Percentiles rank a stretch among this genome's conserved stretches.
Conservation (phyloP, 2,888 invertebrate species). For the Drosophila mimetica region DNA sequence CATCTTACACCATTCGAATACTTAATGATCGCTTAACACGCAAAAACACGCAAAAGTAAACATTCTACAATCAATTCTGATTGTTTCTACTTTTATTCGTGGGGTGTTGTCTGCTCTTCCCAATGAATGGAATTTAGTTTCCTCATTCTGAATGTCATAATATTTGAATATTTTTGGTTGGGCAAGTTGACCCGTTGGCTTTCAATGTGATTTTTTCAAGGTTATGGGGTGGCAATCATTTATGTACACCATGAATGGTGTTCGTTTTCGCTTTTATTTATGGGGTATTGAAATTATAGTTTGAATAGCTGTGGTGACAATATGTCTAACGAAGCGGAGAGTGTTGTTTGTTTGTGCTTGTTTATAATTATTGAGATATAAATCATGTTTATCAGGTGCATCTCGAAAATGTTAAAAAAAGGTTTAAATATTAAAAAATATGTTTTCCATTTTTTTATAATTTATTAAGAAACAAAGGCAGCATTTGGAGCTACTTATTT, state of each 20-base stretch:
- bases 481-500: too few species aligned
- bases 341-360: not conserved
- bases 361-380: not conserved
- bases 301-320: constrained; percentile 3
- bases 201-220: constrained; percentile 46
- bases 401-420: too few species aligned
- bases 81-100: constrained; percentile 25
- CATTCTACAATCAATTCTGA: constrained; percentile 57
- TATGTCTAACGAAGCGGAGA: not conserved
- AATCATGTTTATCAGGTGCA: too few species aligned
- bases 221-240: constrained; percentile 37
- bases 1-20: constrained; percentile 29
- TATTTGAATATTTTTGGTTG: constrained; percentile 47
- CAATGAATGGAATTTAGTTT: constrained; percentile 13
- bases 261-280: constrained; percentile 43
- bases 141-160: constrained; percentile 57
- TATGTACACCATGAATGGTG: constrained; percentile 8
- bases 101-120: constrained; percentile 9
- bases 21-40: constrained; percentile 32
- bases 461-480: too few species aligned
- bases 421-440: not conserved
- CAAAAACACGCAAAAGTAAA: constrained; percentile 22
- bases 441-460: too few species aligned
- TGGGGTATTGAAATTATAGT: constrained; percentile 5
- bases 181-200: constrained; percentile 1